Conservation (phyloP, 2,888 invertebrate species). For the Epistrophe grossulariae region DNA sequence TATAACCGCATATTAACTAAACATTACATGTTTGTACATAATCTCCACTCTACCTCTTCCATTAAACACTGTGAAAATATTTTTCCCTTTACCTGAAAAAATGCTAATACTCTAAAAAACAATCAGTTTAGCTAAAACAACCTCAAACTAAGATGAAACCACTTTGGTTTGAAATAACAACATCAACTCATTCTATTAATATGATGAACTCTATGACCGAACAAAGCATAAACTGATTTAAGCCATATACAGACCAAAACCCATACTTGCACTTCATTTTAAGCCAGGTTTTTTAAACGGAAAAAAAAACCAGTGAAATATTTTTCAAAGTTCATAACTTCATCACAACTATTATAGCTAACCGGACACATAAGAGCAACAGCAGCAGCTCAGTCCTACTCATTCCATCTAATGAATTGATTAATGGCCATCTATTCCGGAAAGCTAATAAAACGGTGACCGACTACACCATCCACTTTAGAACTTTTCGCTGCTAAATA, state of each 20-base stretch:
- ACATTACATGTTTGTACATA: too few relatives aligned
- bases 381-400: background rate
- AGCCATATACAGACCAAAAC: slow-evolving; percentile 6
- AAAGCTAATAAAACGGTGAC: slow-evolving; percentile 70
- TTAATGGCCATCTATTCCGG: slow-evolving; percentile 61
- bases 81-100: too few relatives aligned
- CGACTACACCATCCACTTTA: slow-evolving; percentile 43
- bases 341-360: slow-evolving; percentile 24
- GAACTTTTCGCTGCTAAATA: slow-evolving; percentile 51
- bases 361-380: background rate
- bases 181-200: slow-evolving; percentile 12
- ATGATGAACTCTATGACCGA: too few relatives aligned
- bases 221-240: background rate
- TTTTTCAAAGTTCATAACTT: slow-evolving; percentile 39
- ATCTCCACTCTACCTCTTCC: too few relatives aligned
- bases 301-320: background rate
- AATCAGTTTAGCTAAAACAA: background rate
- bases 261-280: background rate
- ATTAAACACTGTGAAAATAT: too few relatives aligned
- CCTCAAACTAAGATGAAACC: background rate
- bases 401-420: slow-evolving; percentile 56
- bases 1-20: too few relatives aligned
- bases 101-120: too few relatives aligned
- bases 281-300: background rate
- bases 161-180: background rate